Evolutionary conservation across 2,888 invertebrate species (phyloP), one percentile per base, ranked within the genome.

Genomic region (Melanargia galathea): DNA sequence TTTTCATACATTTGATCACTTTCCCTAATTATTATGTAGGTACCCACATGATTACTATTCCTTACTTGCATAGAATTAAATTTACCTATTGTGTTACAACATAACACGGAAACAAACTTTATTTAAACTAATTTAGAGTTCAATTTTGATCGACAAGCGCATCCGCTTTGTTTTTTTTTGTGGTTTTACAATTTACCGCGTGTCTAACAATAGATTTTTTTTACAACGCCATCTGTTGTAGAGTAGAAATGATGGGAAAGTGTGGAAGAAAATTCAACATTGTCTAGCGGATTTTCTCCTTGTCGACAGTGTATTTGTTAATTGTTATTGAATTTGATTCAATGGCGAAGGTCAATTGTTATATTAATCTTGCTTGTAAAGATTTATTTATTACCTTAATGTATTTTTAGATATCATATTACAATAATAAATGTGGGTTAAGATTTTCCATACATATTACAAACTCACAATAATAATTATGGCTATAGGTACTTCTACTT

Each of bases 191-290:
- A 66, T 67, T 70, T 67, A 66, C 69, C 46, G 18, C 61, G 66
- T 67, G 60, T 62, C 61, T 56, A 67, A 76, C 75, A 73, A 76
- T 74, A 54, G 68, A 33, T 35, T 24, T 67, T 76, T 74, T 75
- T 77, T 73, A 56, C 72, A 82, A 67, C 81, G 83, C 86, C 87
- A 82, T 79, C 87, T 87, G 76, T 75, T 72, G 81, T 66, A 75
- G 76, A 77, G 76, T 84, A 85, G 87, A 83, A 81, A 88, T 82
- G 83, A 76, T 85, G 81, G 77, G 77, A 79, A 76, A 74, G 73
- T 66, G 64, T 55, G 64, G 74, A 82, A 81, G 83, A 80, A 67
- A 56, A 63, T 48, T 30, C 61, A 57, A 66, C 68, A 72, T 64
- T 73, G 66, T 69, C 33, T 60, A 46, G 61, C 60, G 62, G 64